phyloP scores from a whole-genome alignment of 2,888 invertebrate species.

The Drepanosiphum platanoidis region DNA sequence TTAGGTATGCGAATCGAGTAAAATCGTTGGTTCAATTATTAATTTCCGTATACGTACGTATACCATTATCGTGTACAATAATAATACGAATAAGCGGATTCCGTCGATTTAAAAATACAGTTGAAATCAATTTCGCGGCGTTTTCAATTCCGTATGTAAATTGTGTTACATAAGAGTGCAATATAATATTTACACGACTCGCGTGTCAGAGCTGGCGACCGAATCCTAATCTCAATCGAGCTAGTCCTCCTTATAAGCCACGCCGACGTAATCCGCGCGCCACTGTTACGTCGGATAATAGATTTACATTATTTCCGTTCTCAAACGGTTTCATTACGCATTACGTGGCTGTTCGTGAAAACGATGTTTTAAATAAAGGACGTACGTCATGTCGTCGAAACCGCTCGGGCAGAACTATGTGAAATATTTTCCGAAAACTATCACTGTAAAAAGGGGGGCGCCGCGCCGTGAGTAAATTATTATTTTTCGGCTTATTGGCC shows the following conservation, averaged over 20 bases:
- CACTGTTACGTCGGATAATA: background rate
- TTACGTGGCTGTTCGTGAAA: background rate
- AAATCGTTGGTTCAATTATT: too few relatives aligned
- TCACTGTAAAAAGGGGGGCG: background rate
- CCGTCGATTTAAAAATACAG: background rate
- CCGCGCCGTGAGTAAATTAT: slow-evolving; percentile 14
- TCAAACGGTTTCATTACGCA: background rate
- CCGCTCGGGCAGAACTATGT: background rate
- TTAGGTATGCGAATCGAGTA: background rate
- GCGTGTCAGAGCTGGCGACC: background rate
- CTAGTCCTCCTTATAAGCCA: background rate
- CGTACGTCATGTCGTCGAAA: background rate
- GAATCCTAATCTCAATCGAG: background rate
- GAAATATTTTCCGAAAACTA: slow-evolving; percentile 13
- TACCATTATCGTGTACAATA: background rate
- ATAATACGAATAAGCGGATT: background rate
- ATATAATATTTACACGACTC: background rate
- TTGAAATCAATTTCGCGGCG: background rate
- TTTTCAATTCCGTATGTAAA: background rate
- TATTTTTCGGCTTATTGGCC: slow-evolving; percentile 20
- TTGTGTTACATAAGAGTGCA: background rate
- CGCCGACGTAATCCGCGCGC: background rate
- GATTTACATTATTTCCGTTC: background rate
- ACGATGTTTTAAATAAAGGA: background rate
- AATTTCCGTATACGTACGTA: background rate